Evolutionary conservation across 2,113 vertebrate genomes (phyloP), one percentile per base, ranked within the genome.

Genomic region (Sapayoa aenigma): DNA sequence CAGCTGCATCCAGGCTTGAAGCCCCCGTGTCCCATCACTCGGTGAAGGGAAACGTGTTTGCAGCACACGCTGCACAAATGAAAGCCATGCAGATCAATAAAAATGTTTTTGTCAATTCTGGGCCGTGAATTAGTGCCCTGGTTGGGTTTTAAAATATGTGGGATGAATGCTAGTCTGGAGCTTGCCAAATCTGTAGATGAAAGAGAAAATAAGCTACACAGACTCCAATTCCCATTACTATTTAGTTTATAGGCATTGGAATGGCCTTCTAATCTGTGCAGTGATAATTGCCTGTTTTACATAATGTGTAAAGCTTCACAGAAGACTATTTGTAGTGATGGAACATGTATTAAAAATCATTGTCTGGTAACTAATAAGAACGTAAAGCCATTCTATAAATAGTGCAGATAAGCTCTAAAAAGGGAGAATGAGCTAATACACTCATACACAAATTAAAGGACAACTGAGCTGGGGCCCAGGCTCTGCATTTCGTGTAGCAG

Each of bases 331-430:
- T 24, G 15, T 47, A 75, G 66, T 52, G 84, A 56, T 94, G 80
- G 91, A 81, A 90, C 79, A 80, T 59, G 91, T 83, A 96, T 97
- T 94, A 94, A 93, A 76, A 93, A 71, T 81, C 50, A 72, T 90
- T 87, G 89, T 95, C 92, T 93, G 93, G 69, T 52, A 87, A 49
- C 93, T 94, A 89, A 63, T 89, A 84, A 72, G 94, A 92, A 96
- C 84, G 93, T 95, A 94, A 96, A 97, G 83, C 94, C 15, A 11
- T 86, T 81, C 93, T 95, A 92, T 94, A 94, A 96, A 93, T 95
- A 97, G 93, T 27, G 31, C 68, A 65, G 47, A 81, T 71, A 41
- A 49, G 52, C 91, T 92, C 65, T 78, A 50, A 92, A 92, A 63
- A 85, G 90, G 80, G 89, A 79, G 78, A 95, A 87, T 52, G 89